Conservation (phyloP, 2,888 invertebrate species). For the Tridacna gigas region DNA sequence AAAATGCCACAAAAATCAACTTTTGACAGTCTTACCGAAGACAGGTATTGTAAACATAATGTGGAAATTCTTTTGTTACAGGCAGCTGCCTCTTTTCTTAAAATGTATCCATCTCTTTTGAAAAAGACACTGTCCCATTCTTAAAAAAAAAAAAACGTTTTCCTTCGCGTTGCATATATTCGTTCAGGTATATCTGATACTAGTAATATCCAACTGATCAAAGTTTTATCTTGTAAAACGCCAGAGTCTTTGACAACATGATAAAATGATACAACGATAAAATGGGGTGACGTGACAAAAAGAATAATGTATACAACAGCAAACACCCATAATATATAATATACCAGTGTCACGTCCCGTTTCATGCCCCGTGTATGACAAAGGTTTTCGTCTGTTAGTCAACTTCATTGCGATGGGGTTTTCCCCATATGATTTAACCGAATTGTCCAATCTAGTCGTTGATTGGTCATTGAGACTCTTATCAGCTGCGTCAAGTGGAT, state of each 20-base stretch:
- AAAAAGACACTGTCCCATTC: too few relatives aligned
- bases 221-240: neutral
- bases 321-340: neutral
- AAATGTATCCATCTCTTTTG: too few relatives aligned
- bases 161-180: too few relatives aligned
- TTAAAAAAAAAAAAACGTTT: too few relatives aligned
- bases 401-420: constrained; percentile 49
- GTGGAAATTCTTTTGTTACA: too few relatives aligned
- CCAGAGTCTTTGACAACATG: neutral
- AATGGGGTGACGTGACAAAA: neutral
- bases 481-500: neutral
- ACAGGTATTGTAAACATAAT: too few relatives aligned
- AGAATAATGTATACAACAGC: neutral
- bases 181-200: too few relatives aligned
- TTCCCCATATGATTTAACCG: constrained; percentile 31
- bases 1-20: too few relatives aligned
- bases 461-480: constrained; percentile 14
- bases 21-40: too few relatives aligned
- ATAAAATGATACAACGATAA: neutral
- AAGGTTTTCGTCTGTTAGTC: constrained; percentile 47
- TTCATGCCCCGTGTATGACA: constrained; percentile 37
- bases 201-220: neutral
- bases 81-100: too few relatives aligned
- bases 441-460: neutral
- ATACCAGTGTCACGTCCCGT: neutral